Evolutionary conservation across 2,797 vertebrate species (phyloP).

Genomic region (Rhinoraja longicauda): DNA sequence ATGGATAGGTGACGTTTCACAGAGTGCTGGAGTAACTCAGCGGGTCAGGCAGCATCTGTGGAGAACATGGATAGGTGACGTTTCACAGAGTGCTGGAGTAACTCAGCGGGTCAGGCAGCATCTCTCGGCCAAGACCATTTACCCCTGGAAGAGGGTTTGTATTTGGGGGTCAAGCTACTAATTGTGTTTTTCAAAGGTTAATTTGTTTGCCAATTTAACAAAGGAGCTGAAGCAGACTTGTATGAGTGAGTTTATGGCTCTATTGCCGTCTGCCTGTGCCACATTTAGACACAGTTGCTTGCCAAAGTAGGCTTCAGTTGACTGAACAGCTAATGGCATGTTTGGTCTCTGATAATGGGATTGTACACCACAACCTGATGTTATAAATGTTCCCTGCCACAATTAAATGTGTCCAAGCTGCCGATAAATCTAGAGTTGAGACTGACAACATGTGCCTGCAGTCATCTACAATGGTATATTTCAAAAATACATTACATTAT

Average conservation of each 20-base stretch:
- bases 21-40: too few relatives aligned
- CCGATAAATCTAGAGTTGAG: background rate
- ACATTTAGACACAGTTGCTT: background rate
- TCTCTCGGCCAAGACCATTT: too few relatives aligned
- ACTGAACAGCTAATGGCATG: conserved; percentile 18
- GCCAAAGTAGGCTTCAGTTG: background rate
- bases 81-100: too few relatives aligned
- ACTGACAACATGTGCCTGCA: background rate
- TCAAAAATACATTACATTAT: background rate
- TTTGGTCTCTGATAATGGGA: conserved; percentile 22
- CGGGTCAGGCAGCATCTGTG: too few relatives aligned
- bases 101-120: too few relatives aligned
- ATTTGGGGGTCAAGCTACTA: background rate
- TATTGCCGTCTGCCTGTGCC: background rate
- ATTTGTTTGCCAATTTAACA: background rate
- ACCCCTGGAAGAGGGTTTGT: background rate
- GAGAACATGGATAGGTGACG: too few relatives aligned
- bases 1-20: too few relatives aligned
- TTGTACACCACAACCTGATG: background rate
- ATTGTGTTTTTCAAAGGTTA: background rate
- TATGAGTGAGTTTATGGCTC: background rate
- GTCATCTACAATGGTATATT: background rate
- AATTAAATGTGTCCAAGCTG: background rate
- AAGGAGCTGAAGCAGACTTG: background rate
- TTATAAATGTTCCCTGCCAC: conserved; percentile 13